These are phyloP conservation scores for Leptopilina boulardi DNA, from an alignment of 1,140 invertebrate species.

Conservation along the genomic window DNA sequence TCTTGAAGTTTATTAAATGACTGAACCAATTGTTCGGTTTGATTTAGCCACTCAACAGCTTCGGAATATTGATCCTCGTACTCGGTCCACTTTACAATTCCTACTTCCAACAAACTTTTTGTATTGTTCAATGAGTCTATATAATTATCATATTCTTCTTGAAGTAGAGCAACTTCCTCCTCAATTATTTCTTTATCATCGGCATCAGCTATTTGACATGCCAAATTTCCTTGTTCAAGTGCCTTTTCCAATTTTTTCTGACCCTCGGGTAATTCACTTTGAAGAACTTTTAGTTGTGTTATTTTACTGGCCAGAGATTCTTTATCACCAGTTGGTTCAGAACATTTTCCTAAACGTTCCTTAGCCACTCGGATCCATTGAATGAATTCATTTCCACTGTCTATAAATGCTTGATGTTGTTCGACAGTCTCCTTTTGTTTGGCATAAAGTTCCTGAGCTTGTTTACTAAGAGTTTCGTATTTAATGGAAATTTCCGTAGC, in stretches of 20 bases:
- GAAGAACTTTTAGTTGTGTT: slow-evolving; percentile 88
- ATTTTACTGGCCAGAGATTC: slow-evolving; percentile 91
- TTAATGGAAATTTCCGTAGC: slow-evolving; percentile 93
- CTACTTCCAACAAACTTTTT: slow-evolving; percentile 89
- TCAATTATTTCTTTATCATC: slow-evolving; percentile 94
- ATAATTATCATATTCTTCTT: slow-evolving; percentile 92
- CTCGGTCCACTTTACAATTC: slow-evolving; percentile 96
- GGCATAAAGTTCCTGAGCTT: slow-evolving; percentile 92
- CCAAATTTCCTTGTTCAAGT: slow-evolving; percentile 87
- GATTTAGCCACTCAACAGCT: slow-evolving; percentile 90
- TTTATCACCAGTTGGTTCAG: slow-evolving; percentile 95
- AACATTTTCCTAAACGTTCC: slow-evolving; percentile 94
- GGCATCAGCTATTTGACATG: slow-evolving; percentile 87
- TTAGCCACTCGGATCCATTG: slow-evolving; percentile 93
- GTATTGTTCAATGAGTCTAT: slow-evolving; percentile 86
- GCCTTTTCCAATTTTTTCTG: slow-evolving; percentile 89
- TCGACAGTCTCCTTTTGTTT: slow-evolving; percentile 94
- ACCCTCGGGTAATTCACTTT: slow-evolving; percentile 88
- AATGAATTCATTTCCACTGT: slow-evolving; percentile 92
- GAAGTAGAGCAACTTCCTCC: slow-evolving; percentile 91
- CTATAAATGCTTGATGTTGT: slow-evolving; percentile 92
- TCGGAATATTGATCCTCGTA: slow-evolving; percentile 95
- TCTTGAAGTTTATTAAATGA: slow-evolving; percentile 94
- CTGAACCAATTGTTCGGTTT: slow-evolving; percentile 91
- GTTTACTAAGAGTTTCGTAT: slow-evolving; percentile 92